phyloP scores from a whole-genome alignment of 2,888 invertebrate genomes.

The Habrosyne pyritoides region DNA sequence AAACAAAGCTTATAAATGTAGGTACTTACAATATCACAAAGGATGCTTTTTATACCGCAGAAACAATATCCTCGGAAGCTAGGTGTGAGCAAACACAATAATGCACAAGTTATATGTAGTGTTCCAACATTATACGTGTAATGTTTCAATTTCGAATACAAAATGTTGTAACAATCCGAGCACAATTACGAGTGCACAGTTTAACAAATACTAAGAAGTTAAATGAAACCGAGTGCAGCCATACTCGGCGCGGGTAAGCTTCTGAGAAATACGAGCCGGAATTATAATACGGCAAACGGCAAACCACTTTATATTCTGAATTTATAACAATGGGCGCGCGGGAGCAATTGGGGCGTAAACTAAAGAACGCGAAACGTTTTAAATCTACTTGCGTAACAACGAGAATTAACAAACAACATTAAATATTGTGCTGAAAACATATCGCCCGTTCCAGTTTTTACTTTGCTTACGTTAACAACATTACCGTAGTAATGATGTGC shows the following conservation, averaged over 20 bases:
- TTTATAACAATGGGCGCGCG: conserved; percentile 2
- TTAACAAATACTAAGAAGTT: not conserved
- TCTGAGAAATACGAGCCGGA: not conserved
- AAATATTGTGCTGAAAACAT: not conserved
- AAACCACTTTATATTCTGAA: not conserved
- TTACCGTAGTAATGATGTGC: too few relatives aligned
- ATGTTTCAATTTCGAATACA: too few relatives aligned
- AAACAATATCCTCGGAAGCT: too few relatives aligned
- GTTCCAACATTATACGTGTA: too few relatives aligned
- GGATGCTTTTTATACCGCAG: too few relatives aligned
- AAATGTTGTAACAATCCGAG: not conserved
- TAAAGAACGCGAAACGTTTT: not conserved
- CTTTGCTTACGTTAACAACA: too few relatives aligned
- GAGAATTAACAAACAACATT: not conserved
- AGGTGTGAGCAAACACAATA: too few relatives aligned
- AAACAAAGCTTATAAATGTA: too few relatives aligned
- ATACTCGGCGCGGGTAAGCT: not conserved
- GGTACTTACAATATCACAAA: too few relatives aligned
- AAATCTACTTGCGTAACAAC: not conserved
- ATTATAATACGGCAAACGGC: not conserved
- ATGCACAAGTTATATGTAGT: too few relatives aligned
- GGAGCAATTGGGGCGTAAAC: not conserved
- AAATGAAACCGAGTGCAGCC: not conserved
- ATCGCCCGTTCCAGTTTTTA: not conserved
- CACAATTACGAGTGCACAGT: not conserved